Evolutionary conservation across 2,113 vertebrate species (phyloP).

Genomic region (Corapipo altera): DNA sequence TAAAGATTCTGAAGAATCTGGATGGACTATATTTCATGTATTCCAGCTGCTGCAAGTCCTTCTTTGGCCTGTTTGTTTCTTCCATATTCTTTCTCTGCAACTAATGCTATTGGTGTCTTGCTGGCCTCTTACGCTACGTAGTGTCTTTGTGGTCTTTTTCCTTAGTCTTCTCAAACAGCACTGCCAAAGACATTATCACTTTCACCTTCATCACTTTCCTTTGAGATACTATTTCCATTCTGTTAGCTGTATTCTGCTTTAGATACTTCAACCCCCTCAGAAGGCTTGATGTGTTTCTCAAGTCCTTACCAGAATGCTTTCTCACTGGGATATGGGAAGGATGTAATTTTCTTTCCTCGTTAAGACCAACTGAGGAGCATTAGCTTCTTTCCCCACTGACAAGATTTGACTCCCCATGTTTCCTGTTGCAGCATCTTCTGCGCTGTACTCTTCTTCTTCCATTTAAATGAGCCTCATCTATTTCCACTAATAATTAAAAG

Average conservation of each 20-base stretch:
- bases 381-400: neutral
- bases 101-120: neutral
- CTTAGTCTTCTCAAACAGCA: neutral
- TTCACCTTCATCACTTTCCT: neutral
- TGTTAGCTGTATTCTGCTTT: neutral
- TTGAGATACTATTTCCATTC: neutral
- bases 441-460: neutral
- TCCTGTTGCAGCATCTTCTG: neutral
- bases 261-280: neutral
- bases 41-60: neutral
- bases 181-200: neutral
- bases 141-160: neutral
- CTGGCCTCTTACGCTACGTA: fast-evolving
- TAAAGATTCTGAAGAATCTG: neutral
- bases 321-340: neutral
- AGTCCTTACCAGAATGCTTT: neutral
- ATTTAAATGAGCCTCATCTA: neutral
- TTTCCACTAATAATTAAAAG: neutral
- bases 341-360: neutral
- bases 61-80: neutral
- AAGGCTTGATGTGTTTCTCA: neutral
- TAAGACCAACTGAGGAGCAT: neutral
- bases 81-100: neutral
- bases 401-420: neutral
- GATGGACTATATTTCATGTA: neutral